Percentiles rank a stretch among this genome's conserved stretches.
Evolutionary conservation across 1,140 invertebrate species (phyloP).

Genomic region (Manduca sexta): DNA sequence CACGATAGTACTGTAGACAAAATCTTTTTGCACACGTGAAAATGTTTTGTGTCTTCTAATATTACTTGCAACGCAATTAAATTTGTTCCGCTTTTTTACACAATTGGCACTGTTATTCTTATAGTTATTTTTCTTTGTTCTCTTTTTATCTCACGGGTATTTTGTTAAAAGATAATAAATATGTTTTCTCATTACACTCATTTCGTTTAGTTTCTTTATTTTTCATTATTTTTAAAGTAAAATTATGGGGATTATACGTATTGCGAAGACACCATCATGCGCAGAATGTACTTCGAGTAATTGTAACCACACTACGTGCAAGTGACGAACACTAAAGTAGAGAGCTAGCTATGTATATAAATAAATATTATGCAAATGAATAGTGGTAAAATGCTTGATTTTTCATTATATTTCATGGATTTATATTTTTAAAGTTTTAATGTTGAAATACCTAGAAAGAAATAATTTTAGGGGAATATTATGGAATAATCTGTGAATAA

Average conservation of each 20-base stretch:
- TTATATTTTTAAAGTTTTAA: constrained; percentile 14
- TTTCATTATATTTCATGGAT: constrained; percentile 22
- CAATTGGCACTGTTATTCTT: constrained; percentile 68
- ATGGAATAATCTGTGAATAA: constrained; percentile 21
- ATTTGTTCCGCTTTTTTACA: constrained; percentile 23
- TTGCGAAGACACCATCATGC: constrained; percentile 12
- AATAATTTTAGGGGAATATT: constrained; percentile 16
- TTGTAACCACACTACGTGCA: neutral
- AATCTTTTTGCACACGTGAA: no score
- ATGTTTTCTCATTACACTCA: constrained; percentile 57
- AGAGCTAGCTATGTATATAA: constrained; percentile 27
- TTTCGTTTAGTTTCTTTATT: constrained; percentile 53
- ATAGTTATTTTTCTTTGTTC: constrained; percentile 53
- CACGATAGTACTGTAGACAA: no score
- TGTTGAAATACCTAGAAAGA: constrained; percentile 22
- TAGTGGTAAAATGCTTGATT: constrained; percentile 29
- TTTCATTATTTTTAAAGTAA: constrained; percentile 9
- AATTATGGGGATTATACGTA: constrained; percentile 12
- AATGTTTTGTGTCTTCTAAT: no score
- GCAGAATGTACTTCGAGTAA: constrained; percentile 4
- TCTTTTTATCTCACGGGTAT: constrained; percentile 47
- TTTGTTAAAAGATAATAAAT: constrained; percentile 58
- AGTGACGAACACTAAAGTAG: constrained; percentile 8
- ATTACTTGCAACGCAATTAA: no score
- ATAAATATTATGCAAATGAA: constrained; percentile 26